Percentiles rank a stretch among this genome's conserved stretches.
Evolutionary conservation across 2,888 invertebrate genomes (phyloP).

Genomic region (Parnassius mnemosyne): DNA sequence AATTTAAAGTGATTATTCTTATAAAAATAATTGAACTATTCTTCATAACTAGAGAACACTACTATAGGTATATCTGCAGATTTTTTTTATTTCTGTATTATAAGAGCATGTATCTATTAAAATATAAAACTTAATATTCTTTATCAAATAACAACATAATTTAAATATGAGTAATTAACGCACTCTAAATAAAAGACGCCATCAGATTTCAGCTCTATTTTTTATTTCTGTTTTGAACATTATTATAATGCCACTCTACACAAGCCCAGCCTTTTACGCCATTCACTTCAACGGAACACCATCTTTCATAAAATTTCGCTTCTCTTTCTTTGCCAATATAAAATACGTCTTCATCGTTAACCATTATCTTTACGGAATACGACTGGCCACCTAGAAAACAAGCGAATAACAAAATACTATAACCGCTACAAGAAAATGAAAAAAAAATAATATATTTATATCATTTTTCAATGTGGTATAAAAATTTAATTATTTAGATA

Average conservation of each 20-base stretch:
- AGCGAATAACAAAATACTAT: not conserved
- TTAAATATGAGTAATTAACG: no score
- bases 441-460: not conserved
- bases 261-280: constrained; percentile 83
- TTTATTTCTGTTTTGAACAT: constrained; percentile 38
- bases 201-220: not conserved
- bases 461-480: no score
- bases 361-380: constrained; percentile 76
- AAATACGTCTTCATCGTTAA: constrained; percentile 76
- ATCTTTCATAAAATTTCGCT: constrained; percentile 80
- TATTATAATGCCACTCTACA: constrained; percentile 84
- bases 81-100: no score
- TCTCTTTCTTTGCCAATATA: constrained; percentile 82
- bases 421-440: not conserved
- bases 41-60: no score
- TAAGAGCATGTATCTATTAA: no score
- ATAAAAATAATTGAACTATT: no score
- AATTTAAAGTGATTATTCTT: no score
- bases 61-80: no score
- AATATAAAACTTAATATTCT: no score
- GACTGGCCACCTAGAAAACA: constrained; percentile 63
- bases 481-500: no score
- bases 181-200: no score
- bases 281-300: constrained; percentile 81
- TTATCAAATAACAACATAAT: no score